A percentile compares a stretch with the other conserved stretches of the same genome.
phyloP scores from a whole-genome alignment of 2,888 invertebrate species.

The Amphipoea lucens region DNA sequence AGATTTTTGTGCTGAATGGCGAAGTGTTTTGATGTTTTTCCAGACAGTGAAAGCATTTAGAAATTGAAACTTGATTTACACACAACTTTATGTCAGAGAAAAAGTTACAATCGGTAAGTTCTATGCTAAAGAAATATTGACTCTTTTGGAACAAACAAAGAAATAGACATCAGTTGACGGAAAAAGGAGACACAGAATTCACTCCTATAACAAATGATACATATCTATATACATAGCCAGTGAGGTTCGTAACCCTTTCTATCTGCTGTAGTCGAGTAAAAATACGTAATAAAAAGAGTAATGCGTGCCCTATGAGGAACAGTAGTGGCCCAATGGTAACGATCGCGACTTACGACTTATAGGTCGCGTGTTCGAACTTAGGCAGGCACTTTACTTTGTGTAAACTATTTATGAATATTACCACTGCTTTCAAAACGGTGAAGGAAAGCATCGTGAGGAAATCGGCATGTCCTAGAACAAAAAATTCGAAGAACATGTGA shows the following conservation, averaged over 20 bases:
- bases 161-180: not conserved
- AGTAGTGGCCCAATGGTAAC: not conserved
- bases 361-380: not conserved
- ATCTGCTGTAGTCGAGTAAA: not conserved
- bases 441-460: not conserved
- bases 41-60: conserved; percentile 3
- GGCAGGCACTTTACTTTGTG: not conserved
- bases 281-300: not conserved
- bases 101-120: not conserved
- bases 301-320: not conserved
- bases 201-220: not conserved
- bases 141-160: not conserved
- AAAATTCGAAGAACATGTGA: not conserved
- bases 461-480: not conserved
- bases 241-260: not conserved
- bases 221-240: not conserved
- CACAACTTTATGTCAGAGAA: not conserved
- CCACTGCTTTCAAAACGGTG: not conserved
- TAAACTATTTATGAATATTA: not conserved
- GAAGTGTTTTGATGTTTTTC: conserved; percentile 37
- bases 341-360: not conserved
- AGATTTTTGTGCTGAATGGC: conserved; percentile 22
- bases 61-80: conserved; percentile 15
- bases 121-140: not conserved
- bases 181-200: not conserved